phyloP scores from a whole-genome alignment of 2,113 vertebrate genomes.

The Ornithorhynchus anatinus region DNA sequence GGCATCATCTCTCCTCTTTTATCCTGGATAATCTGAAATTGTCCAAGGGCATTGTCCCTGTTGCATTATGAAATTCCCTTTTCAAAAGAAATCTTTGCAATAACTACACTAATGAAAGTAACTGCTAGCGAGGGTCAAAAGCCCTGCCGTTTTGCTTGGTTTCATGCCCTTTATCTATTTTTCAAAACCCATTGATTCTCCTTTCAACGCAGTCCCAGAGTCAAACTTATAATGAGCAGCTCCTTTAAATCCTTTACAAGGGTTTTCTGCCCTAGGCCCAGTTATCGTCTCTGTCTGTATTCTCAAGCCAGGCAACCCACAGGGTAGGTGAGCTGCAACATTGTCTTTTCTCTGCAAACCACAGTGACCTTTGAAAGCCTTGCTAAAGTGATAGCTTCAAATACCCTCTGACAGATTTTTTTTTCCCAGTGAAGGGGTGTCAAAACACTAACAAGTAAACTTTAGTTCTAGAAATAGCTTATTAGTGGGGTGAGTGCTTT shows the following conservation, averaged over 20 bases:
- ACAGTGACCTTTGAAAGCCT: conserved; percentile 8
- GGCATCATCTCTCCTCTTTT: too few species aligned
- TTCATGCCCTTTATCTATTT: neutral
- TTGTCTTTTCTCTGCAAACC: conserved; percentile 2
- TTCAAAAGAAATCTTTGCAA: too few species aligned
- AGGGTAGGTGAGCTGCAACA: neutral
- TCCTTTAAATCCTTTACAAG: neutral
- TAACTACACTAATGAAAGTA: neutral
- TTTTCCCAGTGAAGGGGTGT: neutral
- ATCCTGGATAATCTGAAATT: too few species aligned
- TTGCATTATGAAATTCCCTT: too few species aligned
- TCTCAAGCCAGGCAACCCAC: neutral
- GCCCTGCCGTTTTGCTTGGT: neutral
- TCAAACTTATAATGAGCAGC: neutral
- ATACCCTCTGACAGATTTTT: neutral
- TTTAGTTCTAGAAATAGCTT: neutral
- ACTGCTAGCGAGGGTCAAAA: neutral
- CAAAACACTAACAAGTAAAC: neutral
- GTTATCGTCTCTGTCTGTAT: neutral
- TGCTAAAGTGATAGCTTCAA: neutral
- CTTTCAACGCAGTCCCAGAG: conserved; percentile 3
- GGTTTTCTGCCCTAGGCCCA: neutral
- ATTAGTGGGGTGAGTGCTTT: neutral
- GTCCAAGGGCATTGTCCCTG: too few species aligned
- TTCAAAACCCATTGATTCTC: neutral